Percentiles rank a stretch among this genome's conserved stretches.
Conservation (phyloP, 2,797 vertebrate genomes). For the Megalops cyprinoides region DNA sequence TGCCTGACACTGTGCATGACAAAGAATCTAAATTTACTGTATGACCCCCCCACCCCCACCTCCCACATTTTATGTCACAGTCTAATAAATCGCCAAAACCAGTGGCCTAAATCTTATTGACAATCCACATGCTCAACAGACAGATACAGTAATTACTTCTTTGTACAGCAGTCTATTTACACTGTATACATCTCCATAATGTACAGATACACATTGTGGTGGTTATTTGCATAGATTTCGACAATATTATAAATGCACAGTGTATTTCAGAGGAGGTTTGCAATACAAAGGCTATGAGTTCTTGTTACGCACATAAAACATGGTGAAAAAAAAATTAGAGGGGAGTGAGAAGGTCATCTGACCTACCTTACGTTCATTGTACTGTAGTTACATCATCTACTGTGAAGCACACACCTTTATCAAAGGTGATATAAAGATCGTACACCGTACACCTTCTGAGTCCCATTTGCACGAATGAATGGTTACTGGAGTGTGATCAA, state of each 20-base stretch:
- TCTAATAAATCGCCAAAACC: background rate
- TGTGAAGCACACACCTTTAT: background rate
- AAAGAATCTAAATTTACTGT: background rate
- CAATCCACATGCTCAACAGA: constrained; percentile 31
- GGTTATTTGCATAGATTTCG: constrained; percentile 72
- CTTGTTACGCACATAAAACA: background rate
- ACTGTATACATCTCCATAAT: background rate
- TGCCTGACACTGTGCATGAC: background rate
- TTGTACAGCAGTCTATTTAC: constrained; percentile 8
- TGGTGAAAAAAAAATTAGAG: background rate
- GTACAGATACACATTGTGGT: constrained; percentile 43
- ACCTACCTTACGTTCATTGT: background rate
- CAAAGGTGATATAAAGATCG: background rate
- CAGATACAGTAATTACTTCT: background rate
- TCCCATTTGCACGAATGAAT: background rate
- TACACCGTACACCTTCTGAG: background rate
- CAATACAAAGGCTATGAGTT: no score
- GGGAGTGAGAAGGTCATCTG: background rate
- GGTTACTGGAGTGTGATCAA: no score
- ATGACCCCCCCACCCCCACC: background rate
- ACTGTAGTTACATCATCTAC: background rate
- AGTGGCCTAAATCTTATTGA: constrained; percentile 33
- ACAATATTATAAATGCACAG: constrained; percentile 22
- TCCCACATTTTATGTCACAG: background rate
- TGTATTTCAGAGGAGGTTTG: background rate